A percentile compares a stretch with the other conserved stretches of the same genome.
Conservation (phyloP, 1,140 invertebrate genomes). For the Rhyacophila brunnea region DNA sequence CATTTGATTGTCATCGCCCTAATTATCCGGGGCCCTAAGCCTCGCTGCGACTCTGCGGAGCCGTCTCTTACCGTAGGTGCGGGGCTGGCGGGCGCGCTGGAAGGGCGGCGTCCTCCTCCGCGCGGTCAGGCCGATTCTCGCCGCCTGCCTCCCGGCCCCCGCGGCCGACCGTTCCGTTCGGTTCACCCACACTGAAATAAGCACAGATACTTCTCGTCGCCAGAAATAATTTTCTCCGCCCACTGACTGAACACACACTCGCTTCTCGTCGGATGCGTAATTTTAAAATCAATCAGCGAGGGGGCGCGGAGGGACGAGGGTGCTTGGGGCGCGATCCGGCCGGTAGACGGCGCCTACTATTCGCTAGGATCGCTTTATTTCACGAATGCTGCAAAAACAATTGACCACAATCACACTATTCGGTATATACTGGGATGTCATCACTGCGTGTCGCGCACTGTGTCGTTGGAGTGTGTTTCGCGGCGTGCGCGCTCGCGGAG, state of each 20-base stretch:
- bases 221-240: conserved; percentile 3
- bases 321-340: not conserved
- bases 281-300: not conserved
- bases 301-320: not conserved
- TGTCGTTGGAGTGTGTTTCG: not conserved
- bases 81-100: not conserved
- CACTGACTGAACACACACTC: conserved; percentile 1
- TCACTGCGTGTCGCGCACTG: not conserved
- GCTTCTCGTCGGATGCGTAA: not conserved
- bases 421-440: not conserved
- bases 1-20: no score
- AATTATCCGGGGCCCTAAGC: not conserved
- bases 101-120: conserved; percentile 1
- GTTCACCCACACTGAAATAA: conserved; percentile 20
- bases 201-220: conserved; percentile 3
- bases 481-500: conserved; percentile 30
- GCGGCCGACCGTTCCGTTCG: conserved; percentile 1
- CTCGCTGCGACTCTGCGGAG: no score
- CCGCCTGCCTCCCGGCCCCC: conserved; percentile 8
- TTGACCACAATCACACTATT: not conserved
- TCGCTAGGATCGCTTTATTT: not conserved
- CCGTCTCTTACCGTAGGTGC: conserved; percentile 5
- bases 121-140: conserved; percentile 13
- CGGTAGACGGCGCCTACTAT: conserved; percentile 1
- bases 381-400: no score